Percentiles rank a stretch among this genome's conserved stretches.
phyloP scores from a whole-genome alignment of 2,888 invertebrate genomes.

The Automeris io region DNA sequence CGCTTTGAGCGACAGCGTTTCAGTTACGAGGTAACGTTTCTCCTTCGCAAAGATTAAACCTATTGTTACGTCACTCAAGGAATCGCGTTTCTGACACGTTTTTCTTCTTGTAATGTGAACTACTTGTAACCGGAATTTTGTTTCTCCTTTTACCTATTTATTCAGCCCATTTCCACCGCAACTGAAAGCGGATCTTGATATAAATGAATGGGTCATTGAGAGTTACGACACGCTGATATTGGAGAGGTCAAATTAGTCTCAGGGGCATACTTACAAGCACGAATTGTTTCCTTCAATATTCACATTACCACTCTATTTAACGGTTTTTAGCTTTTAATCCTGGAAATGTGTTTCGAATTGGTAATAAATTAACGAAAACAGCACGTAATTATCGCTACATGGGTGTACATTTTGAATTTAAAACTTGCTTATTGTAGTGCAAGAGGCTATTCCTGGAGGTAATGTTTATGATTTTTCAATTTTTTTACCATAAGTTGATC shows the following conservation, averaged over 20 bases:
- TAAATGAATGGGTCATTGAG: constrained; percentile 35
- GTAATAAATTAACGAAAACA: neutral
- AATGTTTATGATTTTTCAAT: too few relatives aligned
- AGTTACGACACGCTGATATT: constrained; percentile 24
- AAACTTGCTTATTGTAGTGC: too few relatives aligned
- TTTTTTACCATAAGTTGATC: too few relatives aligned
- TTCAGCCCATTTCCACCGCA: constrained; percentile 47
- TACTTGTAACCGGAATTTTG: constrained; percentile 47
- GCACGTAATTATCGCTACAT: too few relatives aligned
- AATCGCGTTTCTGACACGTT: constrained; percentile 62
- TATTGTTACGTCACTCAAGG: constrained; percentile 63
- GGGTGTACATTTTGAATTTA: too few relatives aligned
- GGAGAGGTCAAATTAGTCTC: constrained; percentile 8
- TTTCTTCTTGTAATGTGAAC: constrained; percentile 49
- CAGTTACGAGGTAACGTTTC: constrained; percentile 44
- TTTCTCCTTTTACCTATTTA: constrained; percentile 53
- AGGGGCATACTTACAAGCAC: neutral
- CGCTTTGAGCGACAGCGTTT: constrained; percentile 13
- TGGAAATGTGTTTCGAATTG: neutral
- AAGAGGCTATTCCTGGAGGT: too few relatives aligned
- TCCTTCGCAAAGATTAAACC: constrained; percentile 58
- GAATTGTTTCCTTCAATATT: neutral
- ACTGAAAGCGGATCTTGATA: constrained; percentile 49
- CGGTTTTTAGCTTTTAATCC: neutral
- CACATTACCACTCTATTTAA: constrained; percentile 1